Percentiles rank a stretch among this genome's conserved stretches.
These are phyloP conservation scores for Himalopsyche kuldschensis DNA, from an alignment of 2,888 invertebrate species.

Conservation along the genomic window DNA sequence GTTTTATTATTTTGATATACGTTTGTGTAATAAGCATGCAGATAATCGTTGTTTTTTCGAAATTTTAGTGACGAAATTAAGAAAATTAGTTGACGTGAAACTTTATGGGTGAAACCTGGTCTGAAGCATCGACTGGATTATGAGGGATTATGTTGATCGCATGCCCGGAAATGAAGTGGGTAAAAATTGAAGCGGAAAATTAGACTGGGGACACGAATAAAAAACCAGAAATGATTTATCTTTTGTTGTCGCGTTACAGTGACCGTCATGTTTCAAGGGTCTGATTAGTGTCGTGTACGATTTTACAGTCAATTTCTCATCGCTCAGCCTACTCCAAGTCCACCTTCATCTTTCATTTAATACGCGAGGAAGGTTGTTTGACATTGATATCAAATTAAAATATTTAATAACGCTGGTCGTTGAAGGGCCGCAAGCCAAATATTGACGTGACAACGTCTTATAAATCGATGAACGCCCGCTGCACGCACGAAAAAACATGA, in stretches of 20 bases:
- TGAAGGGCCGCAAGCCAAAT: not conserved
- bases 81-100: not conserved
- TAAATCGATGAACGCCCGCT: no score
- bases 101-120: not conserved
- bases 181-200: conserved; percentile 17
- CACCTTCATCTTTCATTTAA: not conserved
- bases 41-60: no score
- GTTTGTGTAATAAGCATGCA: no score
- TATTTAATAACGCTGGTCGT: not conserved
- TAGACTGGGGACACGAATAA: not conserved
- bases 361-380: not conserved
- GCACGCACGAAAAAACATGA: no score
- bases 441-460: no score
- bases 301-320: not conserved
- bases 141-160: conserved; percentile 22
- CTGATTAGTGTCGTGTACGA: not conserved
- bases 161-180: conserved; percentile 7
- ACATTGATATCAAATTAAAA: not conserved
- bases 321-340: not conserved
- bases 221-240: not conserved
- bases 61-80: not conserved
- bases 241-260: not conserved
- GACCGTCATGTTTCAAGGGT: not conserved
- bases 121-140: not conserved
- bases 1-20: no score